Evolutionary conservation across 2,113 vertebrate genomes (phyloP).

Genomic region (Cyphomyrus plagiostoma): DNA sequence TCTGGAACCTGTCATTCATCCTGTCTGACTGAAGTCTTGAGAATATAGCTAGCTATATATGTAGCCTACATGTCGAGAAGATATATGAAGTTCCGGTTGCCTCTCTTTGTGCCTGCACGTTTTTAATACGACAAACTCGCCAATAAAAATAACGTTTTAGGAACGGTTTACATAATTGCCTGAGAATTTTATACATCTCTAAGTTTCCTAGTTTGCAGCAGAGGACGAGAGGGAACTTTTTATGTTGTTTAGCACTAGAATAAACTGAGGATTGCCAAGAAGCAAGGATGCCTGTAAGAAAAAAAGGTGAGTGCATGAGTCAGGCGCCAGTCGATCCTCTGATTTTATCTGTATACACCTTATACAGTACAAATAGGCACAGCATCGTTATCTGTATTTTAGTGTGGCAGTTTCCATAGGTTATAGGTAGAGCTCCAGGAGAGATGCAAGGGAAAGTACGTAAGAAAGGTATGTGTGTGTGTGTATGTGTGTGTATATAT

Average conservation of each 20-base stretch:
- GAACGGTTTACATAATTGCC: slow-evolving; percentile 25
- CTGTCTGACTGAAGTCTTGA: slow-evolving; percentile 21
- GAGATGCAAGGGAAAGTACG: neutral
- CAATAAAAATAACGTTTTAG: slow-evolving; percentile 15
- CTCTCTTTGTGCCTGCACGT: slow-evolving; percentile 24
- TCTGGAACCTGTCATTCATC: slow-evolving; percentile 19
- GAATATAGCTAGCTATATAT: neutral
- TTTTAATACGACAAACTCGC: slow-evolving; percentile 22
- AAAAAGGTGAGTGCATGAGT: slow-evolving; percentile 54
- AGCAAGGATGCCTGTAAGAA: slow-evolving; percentile 59
- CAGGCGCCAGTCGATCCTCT: neutral
- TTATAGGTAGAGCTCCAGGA: neutral
- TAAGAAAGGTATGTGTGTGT: neutral
- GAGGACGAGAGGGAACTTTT: slow-evolving; percentile 29
- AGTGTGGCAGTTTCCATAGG: neutral
- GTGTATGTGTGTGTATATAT: neutral
- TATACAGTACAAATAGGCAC: neutral
- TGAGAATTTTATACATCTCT: slow-evolving; percentile 14
- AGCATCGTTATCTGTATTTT: neutral
- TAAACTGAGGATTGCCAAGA: slow-evolving; percentile 27
- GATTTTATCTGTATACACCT: neutral
- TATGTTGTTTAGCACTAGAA: slow-evolving; percentile 24
- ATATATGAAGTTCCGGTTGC: slow-evolving; percentile 23
- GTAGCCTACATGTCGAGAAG: neutral
- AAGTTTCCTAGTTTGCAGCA: slow-evolving; percentile 6